Conservation (phyloP, 2,888 invertebrate species). For the Yponomeuta sedellus region DNA sequence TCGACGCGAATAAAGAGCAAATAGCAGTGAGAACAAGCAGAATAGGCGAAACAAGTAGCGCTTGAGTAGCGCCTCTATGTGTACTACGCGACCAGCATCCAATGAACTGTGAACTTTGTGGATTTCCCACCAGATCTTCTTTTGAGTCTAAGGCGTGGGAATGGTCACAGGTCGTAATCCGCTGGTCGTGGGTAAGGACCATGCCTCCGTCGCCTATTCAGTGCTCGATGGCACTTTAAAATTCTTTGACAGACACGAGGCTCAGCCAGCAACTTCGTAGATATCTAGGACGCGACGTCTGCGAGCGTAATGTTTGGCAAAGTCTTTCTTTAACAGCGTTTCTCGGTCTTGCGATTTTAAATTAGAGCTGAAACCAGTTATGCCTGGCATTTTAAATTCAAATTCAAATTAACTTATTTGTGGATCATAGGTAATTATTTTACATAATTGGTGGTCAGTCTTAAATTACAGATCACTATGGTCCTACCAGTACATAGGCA, state of each 20-base stretch:
- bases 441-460: no score
- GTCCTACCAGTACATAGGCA: no score
- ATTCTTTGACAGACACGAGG: constrained; percentile 60
- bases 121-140: neutral
- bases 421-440: no score
- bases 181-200: constrained; percentile 38
- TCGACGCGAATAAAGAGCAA: constrained; percentile 10
- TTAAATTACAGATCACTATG: no score
- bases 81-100: constrained; percentile 23
- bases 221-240: constrained; percentile 59
- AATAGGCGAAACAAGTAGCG: constrained; percentile 27
- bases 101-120: constrained; percentile 3
- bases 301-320: constrained; percentile 8
- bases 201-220: constrained; percentile 43
- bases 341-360: neutral
- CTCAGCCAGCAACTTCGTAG: constrained; percentile 17
- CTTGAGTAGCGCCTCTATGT: constrained; percentile 54
- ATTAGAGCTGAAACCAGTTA: neutral
- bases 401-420: no score
- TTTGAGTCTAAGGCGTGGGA: neutral
- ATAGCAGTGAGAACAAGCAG: constrained; percentile 2
- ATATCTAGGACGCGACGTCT: neutral
- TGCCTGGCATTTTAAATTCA: no score
- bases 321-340: neutral
- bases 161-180: constrained; percentile 4